A percentile compares a stretch with the other conserved stretches of the same genome.
phyloP scores from a whole-genome alignment of 2,797 vertebrate species.

The Xyrichtys novacula region DNA sequence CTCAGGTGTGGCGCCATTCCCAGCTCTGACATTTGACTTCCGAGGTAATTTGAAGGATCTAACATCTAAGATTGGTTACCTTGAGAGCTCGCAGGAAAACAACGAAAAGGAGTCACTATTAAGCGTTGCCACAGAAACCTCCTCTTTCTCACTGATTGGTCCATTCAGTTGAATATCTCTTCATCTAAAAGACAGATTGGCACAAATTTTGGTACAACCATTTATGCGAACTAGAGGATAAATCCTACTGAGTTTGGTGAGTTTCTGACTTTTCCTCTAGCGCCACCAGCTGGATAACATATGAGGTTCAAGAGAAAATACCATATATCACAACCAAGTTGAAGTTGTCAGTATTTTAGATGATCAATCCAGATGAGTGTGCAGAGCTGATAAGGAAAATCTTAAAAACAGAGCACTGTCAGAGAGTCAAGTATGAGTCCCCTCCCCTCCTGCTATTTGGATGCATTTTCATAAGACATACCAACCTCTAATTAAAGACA shows the following conservation, averaged over 20 bases:
- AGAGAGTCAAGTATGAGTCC: not conserved
- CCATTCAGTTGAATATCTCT: not conserved
- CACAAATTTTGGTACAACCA: not conserved
- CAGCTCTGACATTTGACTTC: too few species aligned
- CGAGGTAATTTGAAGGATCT: too few species aligned
- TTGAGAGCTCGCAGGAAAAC: too few species aligned
- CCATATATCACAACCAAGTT: not conserved
- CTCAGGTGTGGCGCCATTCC: too few species aligned
- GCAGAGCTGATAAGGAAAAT: not conserved
- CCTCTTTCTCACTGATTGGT: too few species aligned
- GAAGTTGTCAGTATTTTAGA: not conserved
- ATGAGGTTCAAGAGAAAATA: not conserved
- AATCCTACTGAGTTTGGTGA: not conserved
- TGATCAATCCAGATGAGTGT: not conserved
- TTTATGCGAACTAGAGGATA: not conserved
- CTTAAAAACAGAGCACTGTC: not conserved
- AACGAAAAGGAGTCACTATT: too few species aligned
- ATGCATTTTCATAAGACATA: conserved; percentile 11
- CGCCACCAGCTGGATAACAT: not conserved
- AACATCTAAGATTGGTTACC: too few species aligned
- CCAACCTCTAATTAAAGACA: conserved; percentile 11
- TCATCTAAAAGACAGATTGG: not conserved
- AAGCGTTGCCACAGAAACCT: too few species aligned
- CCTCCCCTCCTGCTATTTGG: not conserved
- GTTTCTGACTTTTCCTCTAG: not conserved